Evolutionary conservation across 2,888 invertebrate genomes (phyloP), one percentile per base, ranked within the genome.

Genomic region (Eristalinus aeneus): DNA sequence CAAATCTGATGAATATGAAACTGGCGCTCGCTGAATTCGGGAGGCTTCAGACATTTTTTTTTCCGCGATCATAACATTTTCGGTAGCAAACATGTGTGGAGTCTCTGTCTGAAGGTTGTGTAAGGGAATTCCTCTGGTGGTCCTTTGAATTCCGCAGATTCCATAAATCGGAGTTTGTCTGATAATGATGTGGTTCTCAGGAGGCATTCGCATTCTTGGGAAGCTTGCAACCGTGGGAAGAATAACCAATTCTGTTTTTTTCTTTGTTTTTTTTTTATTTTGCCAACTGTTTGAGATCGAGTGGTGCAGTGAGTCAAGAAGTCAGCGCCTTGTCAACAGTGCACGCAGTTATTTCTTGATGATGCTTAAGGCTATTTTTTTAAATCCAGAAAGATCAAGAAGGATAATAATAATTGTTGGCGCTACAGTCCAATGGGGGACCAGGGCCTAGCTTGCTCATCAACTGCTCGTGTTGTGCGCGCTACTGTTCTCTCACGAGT

Each of bases 1-100:
- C 46, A 8, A 46, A 71, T 72, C 64, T 60, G 34, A 78, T 77
- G 69, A 69, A 77, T 64, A 54, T 56, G 63, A 61, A 69, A 64
- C 56, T 54, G 77, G 23, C 60, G n/a, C 36, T 22, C 12, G 54
- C 76, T 68, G 5, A 61, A 69, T 64, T 64, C 56, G 69, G 77
- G 31, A 39, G 9, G 20, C 4, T 22, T n/a, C 32, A 20, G 11
- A 3, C 32, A 32, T 31, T 31, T 56, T 2, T 20, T 8, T 23
- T 63, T 56, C 34, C n/a, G 31, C 39, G 22, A 20, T 36, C 61
- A 69, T 63, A 63, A 77, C 9, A 23, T 56, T 77, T 76, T 34
- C 11, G 39, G 31, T 10, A 31, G 2, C 16, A 16, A 8, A n/a
- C 46, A 46, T 46, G 16, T 46, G 46, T 46, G n/a, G 16, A 46